Base-by-base conservation (phyloP, 2,113 vertebrate species). In the Sprattus sprattus region DNA sequence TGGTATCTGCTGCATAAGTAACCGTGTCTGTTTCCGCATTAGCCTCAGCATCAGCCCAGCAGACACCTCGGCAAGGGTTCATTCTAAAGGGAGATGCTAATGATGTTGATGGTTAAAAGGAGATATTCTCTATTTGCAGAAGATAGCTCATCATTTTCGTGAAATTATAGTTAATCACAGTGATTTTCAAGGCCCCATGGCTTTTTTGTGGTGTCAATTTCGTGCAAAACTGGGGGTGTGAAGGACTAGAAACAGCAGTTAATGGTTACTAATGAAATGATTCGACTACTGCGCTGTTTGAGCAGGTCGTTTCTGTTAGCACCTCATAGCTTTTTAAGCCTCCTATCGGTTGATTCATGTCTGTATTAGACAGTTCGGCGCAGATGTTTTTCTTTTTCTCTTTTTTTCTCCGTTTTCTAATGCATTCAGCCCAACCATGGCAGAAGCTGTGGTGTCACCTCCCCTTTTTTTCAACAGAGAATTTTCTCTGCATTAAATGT, bases 401-500 rank as follows among this genome's bases (percentile, higher is more conserved):
- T 5, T 15, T 39, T 78, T 78, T 44, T 75, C 89, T 45, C 47
- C 22, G 25, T 54, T 45, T 80, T 86, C 86, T 87, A 89, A 91
- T 85, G 82, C 87, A 89, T 92, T 93, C 88, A 87, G 87, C 86
- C 83, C 89, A 45, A 85, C 88, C 80, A 92, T 89, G 84, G 87
- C 88, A 84, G 83, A 84, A 82, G 91, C 88, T 86, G 80, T 57
- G 87, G 89, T 93, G 91, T 94, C 93, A 91, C 89, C 92, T 93
- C 91, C 91, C 71, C 28, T 15, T 78, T 78, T 78, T 94, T 93
- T 93, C 93, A 91, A 92, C 89, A 91, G 89, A 90, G 89, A 92
- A 89, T 86, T 87, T 83, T 82, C 49, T 90, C 83, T 82, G 67
- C 89, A 93, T 94, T 93, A 93, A 93, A 92, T 92, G 88, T 92